A percentile compares a stretch with the other conserved stretches of the same genome.
phyloP scores from a whole-genome alignment of 35 echinoderm and acorn worm genomes.

The Heliocidaris tuberculata region DNA sequence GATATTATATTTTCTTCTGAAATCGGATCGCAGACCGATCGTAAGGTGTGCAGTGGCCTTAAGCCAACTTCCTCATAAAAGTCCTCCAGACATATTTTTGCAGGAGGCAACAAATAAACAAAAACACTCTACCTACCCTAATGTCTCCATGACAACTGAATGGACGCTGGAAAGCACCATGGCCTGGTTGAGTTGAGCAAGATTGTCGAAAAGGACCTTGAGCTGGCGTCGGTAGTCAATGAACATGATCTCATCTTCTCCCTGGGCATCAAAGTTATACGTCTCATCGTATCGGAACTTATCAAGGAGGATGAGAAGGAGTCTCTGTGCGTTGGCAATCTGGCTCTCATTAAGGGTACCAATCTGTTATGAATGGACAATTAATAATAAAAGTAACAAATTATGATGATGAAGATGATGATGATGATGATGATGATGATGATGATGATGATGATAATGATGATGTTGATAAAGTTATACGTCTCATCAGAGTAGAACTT shows the following conservation, averaged over 20 bases:
- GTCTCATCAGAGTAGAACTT: conserved; percentile 92
- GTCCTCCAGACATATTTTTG: no score
- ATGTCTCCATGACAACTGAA: conserved; percentile 61
- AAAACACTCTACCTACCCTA: conserved; percentile 61
- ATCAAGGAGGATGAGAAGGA: conserved; percentile 76
- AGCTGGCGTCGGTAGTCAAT: conserved; percentile 92
- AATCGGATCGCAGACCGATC: no score
- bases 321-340: conserved; percentile 53
- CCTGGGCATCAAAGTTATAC: conserved; percentile 97
- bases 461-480: conserved; percentile 96
- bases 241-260: conserved; percentile 99
- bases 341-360: conserved; percentile 35
- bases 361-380: not conserved
- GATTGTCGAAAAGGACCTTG: conserved; percentile 90
- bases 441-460: conserved; percentile 29
- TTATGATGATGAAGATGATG: not conserved
- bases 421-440: not conserved
- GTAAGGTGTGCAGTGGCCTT: no score
- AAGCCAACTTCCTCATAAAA: no score
- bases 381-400: not conserved
- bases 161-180: conserved; percentile 74
- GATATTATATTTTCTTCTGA: no score
- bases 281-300: conserved; percentile 95
- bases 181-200: conserved; percentile 80
- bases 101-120: not conserved